These are phyloP conservation scores for Amphibalanus amphitrite DNA, from an alignment of 1,140 invertebrate species.

Conservation along the genomic window DNA sequence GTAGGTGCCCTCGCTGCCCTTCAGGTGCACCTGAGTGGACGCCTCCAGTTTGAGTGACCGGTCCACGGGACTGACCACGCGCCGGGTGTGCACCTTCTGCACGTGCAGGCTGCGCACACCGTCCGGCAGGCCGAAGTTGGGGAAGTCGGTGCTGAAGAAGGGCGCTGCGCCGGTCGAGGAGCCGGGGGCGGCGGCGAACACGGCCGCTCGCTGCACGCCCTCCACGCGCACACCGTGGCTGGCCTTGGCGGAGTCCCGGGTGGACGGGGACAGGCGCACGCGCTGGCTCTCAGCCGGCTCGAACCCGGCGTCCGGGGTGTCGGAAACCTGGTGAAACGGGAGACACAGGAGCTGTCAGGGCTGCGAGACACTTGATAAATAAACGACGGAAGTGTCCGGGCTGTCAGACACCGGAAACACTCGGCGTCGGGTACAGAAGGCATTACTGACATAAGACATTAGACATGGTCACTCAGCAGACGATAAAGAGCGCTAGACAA, in stretches of 20 bases:
- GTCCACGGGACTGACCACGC: conserved; percentile 51
- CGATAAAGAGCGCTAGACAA: no score
- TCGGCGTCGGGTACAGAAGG: no score
- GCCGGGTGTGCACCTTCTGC: conserved; percentile 44
- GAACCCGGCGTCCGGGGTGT: no score
- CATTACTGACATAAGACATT: no score
- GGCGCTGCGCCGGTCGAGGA: not conserved
- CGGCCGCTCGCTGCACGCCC: not conserved
- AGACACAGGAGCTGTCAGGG: no score
- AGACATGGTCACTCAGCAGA: no score
- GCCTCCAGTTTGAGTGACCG: conserved; percentile 46
- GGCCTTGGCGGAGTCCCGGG: not conserved
- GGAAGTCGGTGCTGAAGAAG: conserved; percentile 52
- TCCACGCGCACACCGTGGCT: not conserved
- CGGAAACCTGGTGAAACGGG: not conserved
- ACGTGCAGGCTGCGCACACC: conserved; percentile 48
- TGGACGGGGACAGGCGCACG: no score
- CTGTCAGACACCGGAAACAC: no score
- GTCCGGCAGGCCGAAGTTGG: conserved; percentile 48
- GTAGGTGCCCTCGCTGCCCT: conserved; percentile 29
- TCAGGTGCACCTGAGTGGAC: conserved; percentile 24
- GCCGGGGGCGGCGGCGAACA: not conserved
- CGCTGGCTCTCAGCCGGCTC: no score
- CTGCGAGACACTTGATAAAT: no score
- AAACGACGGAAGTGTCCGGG: no score